Evolutionary conservation across 2,797 vertebrate genomes (phyloP), one percentile per base, ranked within the genome.

Genomic region (Alectoris magna): DNA sequence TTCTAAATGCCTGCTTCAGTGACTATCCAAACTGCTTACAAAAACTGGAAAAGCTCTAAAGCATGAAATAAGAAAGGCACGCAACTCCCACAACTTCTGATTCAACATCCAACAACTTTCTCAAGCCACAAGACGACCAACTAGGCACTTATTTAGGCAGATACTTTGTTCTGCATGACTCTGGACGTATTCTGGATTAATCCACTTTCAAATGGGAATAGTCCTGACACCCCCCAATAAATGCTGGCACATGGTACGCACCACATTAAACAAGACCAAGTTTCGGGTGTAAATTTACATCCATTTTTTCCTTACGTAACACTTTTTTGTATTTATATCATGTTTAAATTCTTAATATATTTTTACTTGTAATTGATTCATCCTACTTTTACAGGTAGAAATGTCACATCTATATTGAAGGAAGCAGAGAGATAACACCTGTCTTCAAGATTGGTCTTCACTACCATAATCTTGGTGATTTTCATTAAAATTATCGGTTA

Each of bases 401-500:
- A 86, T 4, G 51, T 70, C 64, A 49, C 68, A 78, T 74, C 59
- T 1, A 0, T 49, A 75, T 59, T 56, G 83, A 69, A 3, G 0
- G 34, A 80, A 84, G 55, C 68, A 66, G 19, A 69, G 31, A 14
- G 68, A 80, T 71, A 92, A 91, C 59, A 86, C 67, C 59, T 23
- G 39, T 44, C 72, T 81, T 82, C 83, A 72, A 88, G 71, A 91
- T 77, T 88, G 73, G 46, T 58, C 82, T 90, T 92, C 60, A 55
- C 0, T n/a, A 64, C 39, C 72, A 85, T 87, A 82, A 93, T 86
- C 89, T 80, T 34, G 6, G 68, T 44, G 55, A 83, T 86, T 95
- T 95, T 88, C 90, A 95, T 95, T 95, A 88, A 94, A 93, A 91
- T 96, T 95, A 95, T 94, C 94, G 91, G 86, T 76, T 94, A 88